phyloP scores from a whole-genome alignment of 2,797 vertebrate species.

The Synanceia verrucosa region DNA sequence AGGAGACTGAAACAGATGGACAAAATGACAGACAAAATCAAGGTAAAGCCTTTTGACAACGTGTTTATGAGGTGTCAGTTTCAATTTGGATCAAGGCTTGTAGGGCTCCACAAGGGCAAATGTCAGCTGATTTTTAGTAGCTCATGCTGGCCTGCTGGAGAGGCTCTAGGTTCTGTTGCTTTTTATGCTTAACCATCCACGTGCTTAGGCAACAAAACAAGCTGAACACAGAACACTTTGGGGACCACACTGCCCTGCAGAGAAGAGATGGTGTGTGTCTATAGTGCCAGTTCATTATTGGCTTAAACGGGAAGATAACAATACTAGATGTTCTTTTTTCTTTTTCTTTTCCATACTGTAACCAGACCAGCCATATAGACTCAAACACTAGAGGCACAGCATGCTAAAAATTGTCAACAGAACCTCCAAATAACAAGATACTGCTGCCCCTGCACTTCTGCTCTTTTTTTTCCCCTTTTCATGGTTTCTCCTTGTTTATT shows the following conservation, averaged over 20 bases:
- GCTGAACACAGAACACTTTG: background rate
- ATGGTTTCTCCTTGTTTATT: background rate
- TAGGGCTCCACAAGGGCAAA: constrained; percentile 47
- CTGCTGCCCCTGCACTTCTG: background rate
- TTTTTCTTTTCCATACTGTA: background rate
- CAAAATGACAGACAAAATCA: constrained; percentile 75
- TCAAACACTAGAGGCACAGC: background rate
- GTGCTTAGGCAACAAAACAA: background rate
- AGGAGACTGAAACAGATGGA: constrained; percentile 62
- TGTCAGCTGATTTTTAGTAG: constrained; percentile 21
- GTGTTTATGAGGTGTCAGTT: constrained; percentile 80
- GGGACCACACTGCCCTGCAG: background rate
- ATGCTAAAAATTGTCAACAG: background rate
- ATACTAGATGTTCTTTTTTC: background rate
- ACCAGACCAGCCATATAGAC: background rate
- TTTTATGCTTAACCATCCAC: constrained; percentile 5
- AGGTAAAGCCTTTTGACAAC: constrained; percentile 79
- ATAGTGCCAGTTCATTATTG: background rate
- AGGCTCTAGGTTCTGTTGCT: constrained; percentile 1
- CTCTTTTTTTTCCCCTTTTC: too few species aligned
- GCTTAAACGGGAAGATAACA: too few species aligned
- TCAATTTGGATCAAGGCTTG: constrained; percentile 72
- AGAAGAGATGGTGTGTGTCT: background rate
- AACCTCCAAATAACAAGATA: background rate
- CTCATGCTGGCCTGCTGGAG: constrained; percentile 23